phyloP scores from a whole-genome alignment of 2,888 invertebrate species.

The Altica lythri region DNA sequence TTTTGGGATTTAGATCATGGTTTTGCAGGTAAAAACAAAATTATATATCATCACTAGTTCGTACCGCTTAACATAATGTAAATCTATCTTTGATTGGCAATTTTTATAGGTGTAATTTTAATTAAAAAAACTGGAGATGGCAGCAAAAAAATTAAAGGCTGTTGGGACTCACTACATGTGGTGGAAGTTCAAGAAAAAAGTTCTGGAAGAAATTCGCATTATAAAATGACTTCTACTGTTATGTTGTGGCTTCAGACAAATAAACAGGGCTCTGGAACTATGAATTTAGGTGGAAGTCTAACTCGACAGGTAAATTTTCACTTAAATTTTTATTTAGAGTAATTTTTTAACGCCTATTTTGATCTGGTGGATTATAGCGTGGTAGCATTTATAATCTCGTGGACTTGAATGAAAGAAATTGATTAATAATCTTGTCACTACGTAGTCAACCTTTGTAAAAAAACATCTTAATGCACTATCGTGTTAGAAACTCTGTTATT shows the following conservation, averaged over 20 bases:
- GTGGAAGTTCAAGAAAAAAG: conserved; percentile 98
- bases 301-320: conserved; percentile 80
- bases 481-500: too few relatives aligned
- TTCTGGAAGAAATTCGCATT: conserved; percentile 91
- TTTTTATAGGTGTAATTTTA: conserved; percentile 91
- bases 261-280: conserved; percentile 94
- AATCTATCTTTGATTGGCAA: too few relatives aligned
- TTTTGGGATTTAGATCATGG: conserved; percentile 99
- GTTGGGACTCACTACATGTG: conserved; percentile 99
- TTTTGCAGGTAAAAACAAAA: conserved; percentile 78
- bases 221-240: conserved; percentile 97
- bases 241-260: conserved; percentile 99
- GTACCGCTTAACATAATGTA: too few relatives aligned
- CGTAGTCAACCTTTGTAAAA: too few relatives aligned
- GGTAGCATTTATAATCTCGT: too few relatives aligned
- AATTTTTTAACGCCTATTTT: conserved; percentile 1
- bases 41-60: too few relatives aligned
- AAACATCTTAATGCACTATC: too few relatives aligned
- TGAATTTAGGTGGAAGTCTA: conserved; percentile 98
- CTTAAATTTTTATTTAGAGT: background rate
- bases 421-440: too few relatives aligned
- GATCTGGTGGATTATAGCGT: too few relatives aligned
- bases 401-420: too few relatives aligned
- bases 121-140: conserved; percentile 99
- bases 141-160: conserved; percentile 97